Evolutionary conservation across 92 coral and sea anemone species (phyloP), one percentile per base, ranked within the genome.

Genomic region (Palythoa grandiflora): DNA sequence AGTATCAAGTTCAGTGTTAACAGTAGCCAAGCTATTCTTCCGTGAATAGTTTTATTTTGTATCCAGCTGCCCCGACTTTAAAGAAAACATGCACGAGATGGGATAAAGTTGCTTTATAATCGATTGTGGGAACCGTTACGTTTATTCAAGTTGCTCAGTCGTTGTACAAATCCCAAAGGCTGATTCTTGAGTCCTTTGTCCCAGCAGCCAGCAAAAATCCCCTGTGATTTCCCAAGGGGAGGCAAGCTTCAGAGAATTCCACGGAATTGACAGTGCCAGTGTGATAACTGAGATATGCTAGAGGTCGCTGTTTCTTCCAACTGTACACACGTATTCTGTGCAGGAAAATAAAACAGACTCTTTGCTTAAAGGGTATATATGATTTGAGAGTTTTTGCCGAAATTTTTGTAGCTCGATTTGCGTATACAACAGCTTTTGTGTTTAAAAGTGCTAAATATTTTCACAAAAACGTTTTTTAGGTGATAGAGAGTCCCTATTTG

Each of bases 151-250:
- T 3, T 9, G 68, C 19, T 81, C n/a, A 66, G 63, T 92, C 89
- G 53, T 94, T 97, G 85, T 97, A 97, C 16, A 97, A 65, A n/a
- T 96, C 93, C 99, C 99, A 97, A 73, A 97, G 74, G 84, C 98
- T 97, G 36, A 97, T 97, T 68, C 98, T 90, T 71, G 93, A 87
- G 83, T 97, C 99, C 86, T 97, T 97, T 2, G 98, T 92, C 61
- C 96, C 98, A 53, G 98, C 99, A 77, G 99, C 98, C 86, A 97
- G 72, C 21, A 95, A 75, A 78, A 78, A 87, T 38, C 96, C 97
- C 1, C 40, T 59, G 74, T 68, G 59, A 16, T 51, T 44, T 72
- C 74, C 80, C 15, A 63, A 75, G 1, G 91, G 87, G 28, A 93
- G 65, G 48, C 78, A 53, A 38, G 83, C 77, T 1, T 90, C 93